Conservation (phyloP, 2,113 vertebrate species). For the Xenopus laevis region DNA sequence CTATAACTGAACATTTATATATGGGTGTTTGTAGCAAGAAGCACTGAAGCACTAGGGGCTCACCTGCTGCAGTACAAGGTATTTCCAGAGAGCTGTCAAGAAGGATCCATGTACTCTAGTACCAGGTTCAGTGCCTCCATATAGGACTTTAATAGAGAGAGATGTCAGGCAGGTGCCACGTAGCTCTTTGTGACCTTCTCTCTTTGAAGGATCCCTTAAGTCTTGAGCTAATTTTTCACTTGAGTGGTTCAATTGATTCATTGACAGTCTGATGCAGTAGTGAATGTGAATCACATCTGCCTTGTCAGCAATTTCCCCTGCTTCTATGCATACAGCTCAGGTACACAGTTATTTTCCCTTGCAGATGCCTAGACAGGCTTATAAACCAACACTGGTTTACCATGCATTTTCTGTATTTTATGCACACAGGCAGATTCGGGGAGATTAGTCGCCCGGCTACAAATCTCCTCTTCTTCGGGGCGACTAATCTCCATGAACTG, state of each 20-base stretch:
- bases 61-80: neutral
- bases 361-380: neutral
- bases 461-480: too few species aligned
- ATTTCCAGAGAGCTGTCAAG: neutral
- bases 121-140: neutral
- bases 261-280: constrained; percentile 37
- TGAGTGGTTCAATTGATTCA: constrained; percentile 66
- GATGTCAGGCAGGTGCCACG: neutral
- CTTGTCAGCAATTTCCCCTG: constrained; percentile 57
- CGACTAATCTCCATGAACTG: too few species aligned
- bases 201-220: constrained; percentile 58
- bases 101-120: too few species aligned
- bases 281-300: constrained; percentile 47
- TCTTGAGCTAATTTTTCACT: constrained; percentile 72
- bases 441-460: too few species aligned
- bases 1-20: too few species aligned
- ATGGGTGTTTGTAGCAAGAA: too few species aligned
- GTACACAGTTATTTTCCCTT: constrained; percentile 11
- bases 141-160: neutral
- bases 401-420: neutral
- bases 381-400: neutral
- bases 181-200: constrained; percentile 34
- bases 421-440: too few species aligned
- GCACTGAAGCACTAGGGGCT: too few species aligned
- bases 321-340: neutral